These are phyloP conservation scores for Diarsia rubi DNA, from an alignment of 2,888 invertebrate genomes.

Conservation along the genomic window DNA sequence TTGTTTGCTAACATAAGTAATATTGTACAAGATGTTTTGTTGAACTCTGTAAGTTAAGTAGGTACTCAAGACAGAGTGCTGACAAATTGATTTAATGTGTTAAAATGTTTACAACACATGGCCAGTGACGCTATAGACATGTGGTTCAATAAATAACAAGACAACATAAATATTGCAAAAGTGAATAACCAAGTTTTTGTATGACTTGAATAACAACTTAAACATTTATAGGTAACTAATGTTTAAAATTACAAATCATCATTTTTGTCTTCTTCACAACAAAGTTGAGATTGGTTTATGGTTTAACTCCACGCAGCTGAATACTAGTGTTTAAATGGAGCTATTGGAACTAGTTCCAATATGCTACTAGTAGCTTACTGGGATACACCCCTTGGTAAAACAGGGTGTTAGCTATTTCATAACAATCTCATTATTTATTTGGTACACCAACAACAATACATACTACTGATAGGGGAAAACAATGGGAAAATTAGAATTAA, in stretches of 20 bases:
- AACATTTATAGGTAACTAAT: neutral
- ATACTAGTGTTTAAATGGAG: neutral
- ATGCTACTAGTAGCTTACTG: neutral
- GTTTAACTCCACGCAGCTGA: neutral
- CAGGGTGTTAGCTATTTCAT: neutral
- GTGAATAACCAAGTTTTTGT: neutral
- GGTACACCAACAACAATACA: neutral
- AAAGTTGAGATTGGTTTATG: neutral
- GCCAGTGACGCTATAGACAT: constrained; percentile 17
- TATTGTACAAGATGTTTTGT: neutral
- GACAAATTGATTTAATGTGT: constrained; percentile 7
- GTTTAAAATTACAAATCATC: neutral
- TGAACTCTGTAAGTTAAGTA: neutral
- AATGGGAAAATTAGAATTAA: neutral
- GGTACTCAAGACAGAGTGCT: neutral
- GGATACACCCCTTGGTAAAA: neutral
- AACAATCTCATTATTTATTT: neutral
- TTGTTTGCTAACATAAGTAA: neutral
- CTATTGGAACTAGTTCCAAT: neutral
- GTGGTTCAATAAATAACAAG: constrained; percentile 24
- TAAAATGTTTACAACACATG: constrained; percentile 26
- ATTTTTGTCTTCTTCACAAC: neutral
- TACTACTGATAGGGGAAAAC: neutral
- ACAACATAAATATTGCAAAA: constrained; percentile 12
- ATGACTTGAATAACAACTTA: neutral